Evolutionary conservation across 2,888 invertebrate genomes (phyloP).

Genomic region (Tortricodes alternella): DNA sequence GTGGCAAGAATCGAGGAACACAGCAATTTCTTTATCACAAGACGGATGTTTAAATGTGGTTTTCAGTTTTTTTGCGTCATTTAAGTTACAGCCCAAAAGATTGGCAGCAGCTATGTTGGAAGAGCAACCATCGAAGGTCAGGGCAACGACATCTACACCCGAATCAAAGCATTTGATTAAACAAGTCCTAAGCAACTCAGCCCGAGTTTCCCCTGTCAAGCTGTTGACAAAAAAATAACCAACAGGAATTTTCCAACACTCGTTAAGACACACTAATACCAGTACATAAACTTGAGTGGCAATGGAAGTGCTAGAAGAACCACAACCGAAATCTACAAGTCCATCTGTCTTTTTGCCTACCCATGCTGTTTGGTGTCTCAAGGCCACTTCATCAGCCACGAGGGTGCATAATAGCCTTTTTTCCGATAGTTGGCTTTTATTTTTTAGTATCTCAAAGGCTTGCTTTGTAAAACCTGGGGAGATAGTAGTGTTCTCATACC

Average conservation of each 20-base stretch:
- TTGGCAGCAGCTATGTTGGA: background rate
- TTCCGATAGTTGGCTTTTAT: slow-evolving; percentile 11
- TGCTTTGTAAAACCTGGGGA: slow-evolving; percentile 28
- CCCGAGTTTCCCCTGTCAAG: slow-evolving; percentile 4
- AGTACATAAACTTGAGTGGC: slow-evolving; percentile 38
- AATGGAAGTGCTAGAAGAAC: slow-evolving; percentile 31
- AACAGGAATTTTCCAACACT: slow-evolving; percentile 34
- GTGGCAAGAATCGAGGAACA: background rate
- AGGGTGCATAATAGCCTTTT: slow-evolving; percentile 8
- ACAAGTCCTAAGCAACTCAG: slow-evolving; percentile 7
- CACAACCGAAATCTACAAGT: slow-evolving; percentile 38
- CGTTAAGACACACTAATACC: slow-evolving; percentile 28
- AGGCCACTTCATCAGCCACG: slow-evolving; percentile 11
- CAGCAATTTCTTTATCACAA: background rate
- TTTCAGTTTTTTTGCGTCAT: background rate
- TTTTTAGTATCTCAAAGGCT: slow-evolving; percentile 28
- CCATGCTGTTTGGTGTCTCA: slow-evolving; percentile 33
- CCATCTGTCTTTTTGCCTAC: slow-evolving; percentile 35
- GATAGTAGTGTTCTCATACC: slow-evolving; percentile 20
- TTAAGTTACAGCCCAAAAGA: background rate
- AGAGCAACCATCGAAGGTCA: slow-evolving; percentile 10
- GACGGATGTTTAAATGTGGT: background rate
- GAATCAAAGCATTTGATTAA: slow-evolving; percentile 4
- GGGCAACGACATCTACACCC: slow-evolving; percentile 3
- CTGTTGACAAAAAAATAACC: slow-evolving; percentile 29